phyloP scores from a whole-genome alignment of 2,888 invertebrate genomes.

The Loripinus fragilis region DNA sequence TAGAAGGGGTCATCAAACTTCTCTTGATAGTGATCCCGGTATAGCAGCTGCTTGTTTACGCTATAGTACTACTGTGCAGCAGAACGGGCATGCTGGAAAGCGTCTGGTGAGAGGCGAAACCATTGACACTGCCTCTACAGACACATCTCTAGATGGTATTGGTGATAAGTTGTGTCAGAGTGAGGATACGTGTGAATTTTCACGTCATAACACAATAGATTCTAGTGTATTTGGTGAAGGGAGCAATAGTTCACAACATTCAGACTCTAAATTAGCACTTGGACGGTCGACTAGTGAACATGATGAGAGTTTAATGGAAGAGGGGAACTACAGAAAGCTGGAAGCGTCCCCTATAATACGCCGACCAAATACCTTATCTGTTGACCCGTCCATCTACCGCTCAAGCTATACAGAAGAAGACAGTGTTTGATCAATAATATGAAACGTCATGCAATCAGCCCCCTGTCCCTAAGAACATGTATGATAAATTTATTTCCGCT shows the following conservation, averaged over 20 bases:
- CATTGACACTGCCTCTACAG: conserved; percentile 58
- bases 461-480: too few species aligned
- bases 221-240: conserved; percentile 45
- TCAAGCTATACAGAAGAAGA: neutral
- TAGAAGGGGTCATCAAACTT: conserved; percentile 44
- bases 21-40: conserved; percentile 55
- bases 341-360: conserved; percentile 19
- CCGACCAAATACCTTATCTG: conserved; percentile 12
- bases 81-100: conserved; percentile 54
- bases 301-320: neutral
- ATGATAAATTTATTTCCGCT: too few species aligned
- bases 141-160: conserved; percentile 50
- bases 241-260: conserved; percentile 19
- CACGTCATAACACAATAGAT: conserved; percentile 49
- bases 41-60: conserved; percentile 27
- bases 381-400: conserved; percentile 6
- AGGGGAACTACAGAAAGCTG: neutral
- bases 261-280: neutral
- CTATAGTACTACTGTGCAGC: conserved; percentile 33
- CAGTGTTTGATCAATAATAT: neutral
- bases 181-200: conserved; percentile 35
- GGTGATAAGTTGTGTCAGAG: conserved; percentile 30
- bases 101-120: conserved; percentile 52
- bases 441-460: too few species aligned
- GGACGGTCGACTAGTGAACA: neutral